These are phyloP conservation scores for Hyperopisus bebe DNA, from an alignment of 2,113 vertebrate species.

Conservation along the genomic window DNA sequence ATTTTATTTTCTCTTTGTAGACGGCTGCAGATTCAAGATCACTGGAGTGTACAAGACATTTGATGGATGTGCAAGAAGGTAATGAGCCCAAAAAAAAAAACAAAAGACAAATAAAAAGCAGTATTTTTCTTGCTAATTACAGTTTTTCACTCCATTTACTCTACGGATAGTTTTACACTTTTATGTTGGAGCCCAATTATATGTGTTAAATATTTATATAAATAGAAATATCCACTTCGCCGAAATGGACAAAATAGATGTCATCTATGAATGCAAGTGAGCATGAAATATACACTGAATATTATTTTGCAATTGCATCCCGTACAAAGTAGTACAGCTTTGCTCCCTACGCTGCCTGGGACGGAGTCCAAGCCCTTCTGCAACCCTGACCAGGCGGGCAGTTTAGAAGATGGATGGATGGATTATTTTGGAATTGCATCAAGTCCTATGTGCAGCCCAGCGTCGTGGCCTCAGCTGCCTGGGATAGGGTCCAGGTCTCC, in stretches of 20 bases:
- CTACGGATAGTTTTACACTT: neutral
- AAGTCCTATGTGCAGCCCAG: neutral
- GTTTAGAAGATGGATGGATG: neutral
- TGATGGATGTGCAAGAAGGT: constrained; percentile 2
- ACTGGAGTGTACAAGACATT: constrained; percentile 8
- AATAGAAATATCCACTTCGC: neutral
- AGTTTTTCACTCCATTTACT: neutral
- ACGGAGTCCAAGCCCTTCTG: neutral
- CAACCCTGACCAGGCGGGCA: neutral
- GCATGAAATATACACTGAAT: neutral
- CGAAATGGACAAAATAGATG: neutral
- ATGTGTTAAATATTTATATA: neutral
- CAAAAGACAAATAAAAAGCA: neutral
- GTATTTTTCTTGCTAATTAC: neutral
- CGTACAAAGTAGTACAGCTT: neutral
- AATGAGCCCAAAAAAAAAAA: neutral
- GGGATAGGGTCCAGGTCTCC: neutral
- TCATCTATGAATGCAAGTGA: neutral
- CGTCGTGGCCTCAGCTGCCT: neutral
- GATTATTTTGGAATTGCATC: neutral
- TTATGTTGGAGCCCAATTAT: neutral
- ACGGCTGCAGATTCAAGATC: neutral
- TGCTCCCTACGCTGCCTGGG: neutral
- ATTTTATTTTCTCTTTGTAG: neutral
- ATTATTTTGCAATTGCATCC: neutral